These are phyloP conservation scores for Lochmaea capreae DNA, from an alignment of 2,888 invertebrate genomes.

Conservation along the genomic window DNA sequence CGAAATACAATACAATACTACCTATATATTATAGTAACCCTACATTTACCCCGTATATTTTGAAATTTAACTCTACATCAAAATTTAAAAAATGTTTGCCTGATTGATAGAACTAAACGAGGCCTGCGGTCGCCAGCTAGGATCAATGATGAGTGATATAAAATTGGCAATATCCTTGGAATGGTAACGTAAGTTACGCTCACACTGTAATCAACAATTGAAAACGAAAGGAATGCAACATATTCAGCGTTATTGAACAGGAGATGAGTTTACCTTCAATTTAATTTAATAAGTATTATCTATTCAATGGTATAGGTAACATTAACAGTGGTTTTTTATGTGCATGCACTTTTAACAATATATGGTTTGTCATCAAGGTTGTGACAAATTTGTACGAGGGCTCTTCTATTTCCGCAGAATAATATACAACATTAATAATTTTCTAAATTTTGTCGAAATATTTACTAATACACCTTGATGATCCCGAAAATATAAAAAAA, in stretches of 20 bases:
- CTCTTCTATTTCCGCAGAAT: not conserved
- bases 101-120: too few species aligned
- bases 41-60: too few species aligned
- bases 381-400: not conserved
- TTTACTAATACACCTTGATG: not conserved
- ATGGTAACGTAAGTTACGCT: not conserved
- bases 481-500: too few species aligned
- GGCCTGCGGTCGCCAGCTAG: too few species aligned
- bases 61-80: too few species aligned
- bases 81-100: too few species aligned
- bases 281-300: constrained; percentile 34
- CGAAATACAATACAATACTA: too few species aligned
- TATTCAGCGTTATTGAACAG: constrained; percentile 32
- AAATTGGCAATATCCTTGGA: too few species aligned
- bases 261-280: constrained; percentile 40
- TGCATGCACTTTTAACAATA: constrained; percentile 7
- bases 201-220: constrained; percentile 21
- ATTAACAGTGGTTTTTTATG: constrained; percentile 22
- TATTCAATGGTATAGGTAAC: constrained; percentile 23
- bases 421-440: too few species aligned
- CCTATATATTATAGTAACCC: too few species aligned
- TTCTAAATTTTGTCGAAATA: not conserved
- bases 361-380: constrained; percentile 12
- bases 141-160: too few species aligned
- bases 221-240: constrained; percentile 38